phyloP scores from a whole-genome alignment of 2,888 invertebrate species.

The Meandrusa payeni region DNA sequence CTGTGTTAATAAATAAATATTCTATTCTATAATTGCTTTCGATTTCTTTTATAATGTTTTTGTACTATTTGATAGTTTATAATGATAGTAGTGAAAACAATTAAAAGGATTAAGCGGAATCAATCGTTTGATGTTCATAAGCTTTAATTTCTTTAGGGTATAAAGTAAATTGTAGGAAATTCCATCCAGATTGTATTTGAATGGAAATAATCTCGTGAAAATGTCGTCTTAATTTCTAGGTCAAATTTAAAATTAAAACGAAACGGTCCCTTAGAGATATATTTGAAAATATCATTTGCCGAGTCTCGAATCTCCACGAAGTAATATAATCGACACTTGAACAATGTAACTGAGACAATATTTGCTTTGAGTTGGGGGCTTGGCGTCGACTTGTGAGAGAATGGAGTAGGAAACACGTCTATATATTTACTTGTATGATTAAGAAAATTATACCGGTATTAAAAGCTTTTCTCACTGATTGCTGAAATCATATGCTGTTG shows the following conservation, averaged over 20 bases:
- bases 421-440: constrained; percentile 28
- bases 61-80: no score
- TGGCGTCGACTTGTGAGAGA: constrained; percentile 21
- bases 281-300: constrained; percentile 21
- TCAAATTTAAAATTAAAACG: constrained; percentile 21
- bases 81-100: no score
- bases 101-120: no score
- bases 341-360: constrained; percentile 28
- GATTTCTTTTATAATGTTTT: no score
- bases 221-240: constrained; percentile 10
- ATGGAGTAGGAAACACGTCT: constrained; percentile 18
- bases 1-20: no score
- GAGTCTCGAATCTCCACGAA: constrained; percentile 22
- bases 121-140: no score
- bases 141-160: no score
- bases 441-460: constrained; percentile 28
- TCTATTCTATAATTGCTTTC: no score
- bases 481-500: constrained; percentile 2
- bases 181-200: constrained; percentile 7
- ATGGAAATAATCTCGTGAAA: constrained; percentile 7
- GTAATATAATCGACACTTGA: constrained; percentile 28
- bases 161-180: no score
- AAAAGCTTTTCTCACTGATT: constrained; percentile 20
- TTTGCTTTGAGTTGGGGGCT: constrained; percentile 26
- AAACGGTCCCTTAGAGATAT: constrained; percentile 21